Conservation (phyloP, 2,888 invertebrate genomes). For the Trypoxylon attenuatum region DNA sequence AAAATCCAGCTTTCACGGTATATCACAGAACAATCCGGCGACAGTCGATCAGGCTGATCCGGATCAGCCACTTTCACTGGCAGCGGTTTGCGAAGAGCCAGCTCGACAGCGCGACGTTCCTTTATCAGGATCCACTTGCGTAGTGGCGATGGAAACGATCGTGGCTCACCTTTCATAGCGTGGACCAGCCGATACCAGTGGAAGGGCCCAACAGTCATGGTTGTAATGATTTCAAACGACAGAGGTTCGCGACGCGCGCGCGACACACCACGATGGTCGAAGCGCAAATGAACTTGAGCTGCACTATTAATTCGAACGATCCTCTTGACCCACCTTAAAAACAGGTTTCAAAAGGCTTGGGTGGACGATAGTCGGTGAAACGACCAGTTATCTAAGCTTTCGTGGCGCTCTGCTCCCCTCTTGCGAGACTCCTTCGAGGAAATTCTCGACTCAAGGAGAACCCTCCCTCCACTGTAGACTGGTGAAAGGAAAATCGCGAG, state of each 20-base stretch:
- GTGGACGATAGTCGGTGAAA: slow-evolving; percentile 23
- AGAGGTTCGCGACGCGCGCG: too few relatives aligned
- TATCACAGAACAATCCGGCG: too few relatives aligned
- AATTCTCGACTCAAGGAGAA: slow-evolving; percentile 37
- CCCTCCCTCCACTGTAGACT: slow-evolving; percentile 3
- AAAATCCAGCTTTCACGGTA: too few relatives aligned
- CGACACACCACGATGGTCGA: slow-evolving; percentile 58
- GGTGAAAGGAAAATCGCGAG: slow-evolving; percentile 47
- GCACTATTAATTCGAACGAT: slow-evolving; percentile 39
- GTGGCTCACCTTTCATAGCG: slow-evolving; percentile 22
- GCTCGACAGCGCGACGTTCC: neutral
- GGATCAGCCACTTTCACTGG: too few relatives aligned
- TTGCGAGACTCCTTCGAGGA: slow-evolving; percentile 26
- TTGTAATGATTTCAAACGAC: too few relatives aligned
- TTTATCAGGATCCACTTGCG: slow-evolving; percentile 1
- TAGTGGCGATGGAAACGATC: slow-evolving; percentile 10
- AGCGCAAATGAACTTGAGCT: slow-evolving; percentile 50
- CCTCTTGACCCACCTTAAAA: slow-evolving; percentile 42
- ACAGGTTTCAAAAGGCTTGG: slow-evolving; percentile 41
- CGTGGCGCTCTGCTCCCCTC: slow-evolving; percentile 11
- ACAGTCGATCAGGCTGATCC: too few relatives aligned
- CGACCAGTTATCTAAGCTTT: slow-evolving; percentile 40
- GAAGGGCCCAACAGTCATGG: too few relatives aligned
- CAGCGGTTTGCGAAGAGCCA: neutral
- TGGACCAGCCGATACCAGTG: slow-evolving; percentile 29